phyloP scores from a whole-genome alignment of 2,113 vertebrate genomes.

The Elephantulus edwardii region DNA sequence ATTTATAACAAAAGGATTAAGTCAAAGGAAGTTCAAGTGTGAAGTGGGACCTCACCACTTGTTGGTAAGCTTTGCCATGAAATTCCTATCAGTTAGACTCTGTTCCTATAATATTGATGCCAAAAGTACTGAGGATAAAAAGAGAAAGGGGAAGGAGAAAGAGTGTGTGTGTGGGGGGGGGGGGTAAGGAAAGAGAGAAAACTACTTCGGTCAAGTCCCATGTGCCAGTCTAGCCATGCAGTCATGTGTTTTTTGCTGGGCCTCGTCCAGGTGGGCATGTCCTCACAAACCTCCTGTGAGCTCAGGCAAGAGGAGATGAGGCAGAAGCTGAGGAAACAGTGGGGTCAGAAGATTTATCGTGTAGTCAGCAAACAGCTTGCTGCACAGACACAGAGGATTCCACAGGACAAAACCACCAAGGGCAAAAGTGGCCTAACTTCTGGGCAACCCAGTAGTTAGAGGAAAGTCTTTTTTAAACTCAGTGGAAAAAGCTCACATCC shows the following conservation, averaged over 20 bases:
- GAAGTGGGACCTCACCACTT: background rate
- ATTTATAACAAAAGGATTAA: background rate
- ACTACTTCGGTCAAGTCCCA: constrained; percentile 1
- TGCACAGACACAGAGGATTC: constrained; percentile 67
- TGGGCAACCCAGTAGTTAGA: constrained; percentile 75
- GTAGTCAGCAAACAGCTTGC: constrained; percentile 72
- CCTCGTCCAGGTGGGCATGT: constrained; percentile 62
- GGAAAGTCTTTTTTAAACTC: constrained; percentile 76
- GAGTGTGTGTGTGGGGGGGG: background rate
- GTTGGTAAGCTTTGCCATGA: background rate
- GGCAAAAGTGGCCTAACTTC: constrained; percentile 63
- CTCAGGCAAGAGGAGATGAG: fast-evolving
- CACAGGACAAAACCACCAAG: constrained; percentile 68
- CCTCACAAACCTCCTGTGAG: constrained; percentile 71
- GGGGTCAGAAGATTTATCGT: constrained; percentile 23
- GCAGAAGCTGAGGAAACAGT: background rate
- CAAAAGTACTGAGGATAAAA: background rate
- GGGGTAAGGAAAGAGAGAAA: background rate
- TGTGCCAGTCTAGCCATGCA: background rate
- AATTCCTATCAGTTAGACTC: background rate
- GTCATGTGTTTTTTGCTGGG: background rate
- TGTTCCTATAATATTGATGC: background rate
- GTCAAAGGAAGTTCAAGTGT: background rate
- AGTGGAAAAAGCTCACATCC: constrained; percentile 65
- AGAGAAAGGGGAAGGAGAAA: too few relatives aligned